Conservation (phyloP, 2,888 invertebrate genomes). For the Timandra comae region DNA sequence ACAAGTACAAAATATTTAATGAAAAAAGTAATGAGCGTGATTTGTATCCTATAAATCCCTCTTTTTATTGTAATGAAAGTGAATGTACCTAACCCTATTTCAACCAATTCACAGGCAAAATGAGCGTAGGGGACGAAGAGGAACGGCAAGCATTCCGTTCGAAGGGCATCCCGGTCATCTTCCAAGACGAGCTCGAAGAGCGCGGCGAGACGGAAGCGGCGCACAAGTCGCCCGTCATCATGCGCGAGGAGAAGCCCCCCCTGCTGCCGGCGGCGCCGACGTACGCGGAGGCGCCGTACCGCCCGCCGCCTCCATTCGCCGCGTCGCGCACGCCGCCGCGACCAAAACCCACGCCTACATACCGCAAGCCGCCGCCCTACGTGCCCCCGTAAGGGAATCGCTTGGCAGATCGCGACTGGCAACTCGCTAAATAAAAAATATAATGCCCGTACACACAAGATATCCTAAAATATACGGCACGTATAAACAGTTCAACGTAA, state of each 20-base stretch:
- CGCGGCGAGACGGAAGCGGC: conserved; percentile 91
- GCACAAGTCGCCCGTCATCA: conserved; percentile 94
- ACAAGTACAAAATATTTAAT: no score
- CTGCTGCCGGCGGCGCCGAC: conserved; percentile 86
- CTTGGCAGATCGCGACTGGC: no score
- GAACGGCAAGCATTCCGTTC: conserved; percentile 89
- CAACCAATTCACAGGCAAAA: conserved; percentile 79
- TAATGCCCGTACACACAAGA: no score
- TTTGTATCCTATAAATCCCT: no score
- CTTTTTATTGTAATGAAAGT: no score
- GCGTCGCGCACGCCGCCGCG: conserved; percentile 84
- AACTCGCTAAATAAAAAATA: no score
- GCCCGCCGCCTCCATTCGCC: conserved; percentile 92
- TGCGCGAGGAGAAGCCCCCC: conserved; percentile 97
- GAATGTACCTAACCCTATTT: no score
- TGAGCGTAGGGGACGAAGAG: conserved; percentile 83
- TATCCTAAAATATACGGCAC: no score
- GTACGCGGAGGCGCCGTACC: conserved; percentile 87
- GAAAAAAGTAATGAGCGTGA: no score
- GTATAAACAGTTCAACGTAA: no score
- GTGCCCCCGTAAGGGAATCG: conserved; percentile 98
- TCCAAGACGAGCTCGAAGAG: conserved; percentile 97
- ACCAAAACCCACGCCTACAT: conserved; percentile 91
- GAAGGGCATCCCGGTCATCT: conserved; percentile 95
- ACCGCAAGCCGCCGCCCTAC: conserved; percentile 97